Evolutionary conservation across 1,140 invertebrate genomes (phyloP), one percentile per base, ranked within the genome.

Genomic region (Drosophila pruinosa): DNA sequence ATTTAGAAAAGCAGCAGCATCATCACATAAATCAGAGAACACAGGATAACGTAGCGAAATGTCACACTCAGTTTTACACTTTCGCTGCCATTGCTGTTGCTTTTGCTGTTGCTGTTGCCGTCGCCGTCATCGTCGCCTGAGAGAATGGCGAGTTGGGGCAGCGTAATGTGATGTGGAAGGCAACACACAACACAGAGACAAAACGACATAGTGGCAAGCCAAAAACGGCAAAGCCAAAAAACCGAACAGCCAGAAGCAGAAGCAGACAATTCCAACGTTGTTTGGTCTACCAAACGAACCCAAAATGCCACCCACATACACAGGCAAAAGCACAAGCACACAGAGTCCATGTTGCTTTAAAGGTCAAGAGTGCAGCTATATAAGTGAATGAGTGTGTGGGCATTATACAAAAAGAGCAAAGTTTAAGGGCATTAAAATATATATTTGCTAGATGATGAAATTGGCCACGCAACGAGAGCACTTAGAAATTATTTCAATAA

Each of bases 351-450:
- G 31, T 34, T 31, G 62, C 63, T 86, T 88, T 86, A 86, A 86
- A 86, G 82, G 82, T 86, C 82, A 86, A 86, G 82, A 86, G 82
- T 86, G 82, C 82, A 88, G 75, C 57, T 59, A 52, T 45, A 54
- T 61, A 72, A 39, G 56, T 22, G 43, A 31, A 34, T 41, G 58
- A 56, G 34, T 45, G 39, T 41, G 39, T 57, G 72, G 67, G 69
- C 54, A 54, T 78, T 52, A 45, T 63, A 54, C 67, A 78, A 88
- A 86, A 86, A 86, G 82, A 86, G 82, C 82, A 86, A 86, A 86
- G 82, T 86, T 86, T 86, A 86, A 86, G 83, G 78, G 82, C 82
- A 86, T 86, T 82, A 81, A 88, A 88, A 86, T 75, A 85, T 77
- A 83, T 75, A 36, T 83, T 69, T 72, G 58, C 24, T 58, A 71